These are phyloP conservation scores for Trematomus bernacchii DNA, from an alignment of 2,797 vertebrate genomes.

Conservation along the genomic window DNA sequence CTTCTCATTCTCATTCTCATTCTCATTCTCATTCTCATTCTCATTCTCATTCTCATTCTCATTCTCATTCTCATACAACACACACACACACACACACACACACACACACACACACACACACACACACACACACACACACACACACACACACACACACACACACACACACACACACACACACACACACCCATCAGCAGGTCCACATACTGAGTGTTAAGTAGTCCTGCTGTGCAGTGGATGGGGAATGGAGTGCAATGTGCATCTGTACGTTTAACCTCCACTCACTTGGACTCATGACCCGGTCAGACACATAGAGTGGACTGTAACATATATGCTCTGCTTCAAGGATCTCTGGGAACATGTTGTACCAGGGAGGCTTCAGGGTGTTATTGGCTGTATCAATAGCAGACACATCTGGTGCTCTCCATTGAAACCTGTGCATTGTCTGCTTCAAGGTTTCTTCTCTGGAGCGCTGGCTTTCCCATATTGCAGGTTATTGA, in stretches of 20 bases:
- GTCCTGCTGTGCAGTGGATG: conserved; percentile 51
- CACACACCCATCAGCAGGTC: neutral
- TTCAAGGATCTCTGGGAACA: neutral
- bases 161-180: no score
- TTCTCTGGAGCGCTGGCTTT: neutral
- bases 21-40: no score
- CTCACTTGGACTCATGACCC: conserved; percentile 24
- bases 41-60: no score
- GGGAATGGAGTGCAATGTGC: conserved; percentile 36
- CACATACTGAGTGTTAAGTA: conserved; percentile 54
- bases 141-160: no score
- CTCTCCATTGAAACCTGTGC: neutral
- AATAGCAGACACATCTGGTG: neutral
- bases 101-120: no score
- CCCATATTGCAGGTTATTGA: neutral
- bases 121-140: no score
- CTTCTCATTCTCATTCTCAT: no score
- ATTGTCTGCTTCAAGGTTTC: no score
- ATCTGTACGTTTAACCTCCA: conserved; percentile 60
- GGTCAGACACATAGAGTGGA: neutral
- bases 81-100: neutral
- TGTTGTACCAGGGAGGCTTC: neutral
- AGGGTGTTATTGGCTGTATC: neutral
- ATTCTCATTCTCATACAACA: no score
- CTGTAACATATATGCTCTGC: neutral